A percentile compares a stretch with the other conserved stretches of the same genome.
Evolutionary conservation across 2,113 vertebrate species (phyloP).

Genomic region (Gnathonemus echidnorhynchus): DNA sequence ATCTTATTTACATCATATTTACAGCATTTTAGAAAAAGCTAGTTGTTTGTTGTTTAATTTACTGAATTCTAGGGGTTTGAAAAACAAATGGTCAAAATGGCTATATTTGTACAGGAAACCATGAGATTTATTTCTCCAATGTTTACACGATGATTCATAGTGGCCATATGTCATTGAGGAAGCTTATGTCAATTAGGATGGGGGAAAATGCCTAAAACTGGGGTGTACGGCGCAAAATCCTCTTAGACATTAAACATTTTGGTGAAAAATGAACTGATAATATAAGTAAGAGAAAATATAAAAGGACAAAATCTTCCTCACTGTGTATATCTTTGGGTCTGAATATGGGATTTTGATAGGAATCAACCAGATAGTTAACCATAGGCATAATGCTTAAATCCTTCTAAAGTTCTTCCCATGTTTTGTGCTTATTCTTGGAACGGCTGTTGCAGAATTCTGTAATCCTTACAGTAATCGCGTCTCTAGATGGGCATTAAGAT

Average conservation of each 20-base stretch:
- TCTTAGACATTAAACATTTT: slow-evolving; percentile 59
- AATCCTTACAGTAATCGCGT: slow-evolving; percentile 66
- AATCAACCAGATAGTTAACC: slow-evolving; percentile 64
- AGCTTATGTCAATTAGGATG: slow-evolving; percentile 30
- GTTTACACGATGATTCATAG: neutral
- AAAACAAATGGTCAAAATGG: neutral
- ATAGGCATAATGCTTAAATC: slow-evolving; percentile 65
- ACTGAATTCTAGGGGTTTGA: neutral
- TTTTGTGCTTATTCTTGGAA: slow-evolving; percentile 61
- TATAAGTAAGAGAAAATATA: slow-evolving; percentile 42
- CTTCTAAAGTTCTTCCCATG: slow-evolving; percentile 61
- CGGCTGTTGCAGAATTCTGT: slow-evolving; percentile 61
- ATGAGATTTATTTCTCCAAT: slow-evolving; percentile 5
- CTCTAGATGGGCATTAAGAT: slow-evolving; percentile 61
- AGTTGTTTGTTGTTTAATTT: neutral
- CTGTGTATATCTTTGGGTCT: slow-evolving; percentile 49
- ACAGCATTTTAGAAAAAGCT: neutral
- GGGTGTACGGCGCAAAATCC: slow-evolving; percentile 47
- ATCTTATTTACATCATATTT: neutral
- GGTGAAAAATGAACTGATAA: slow-evolving; percentile 55
- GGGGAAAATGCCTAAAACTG: slow-evolving; percentile 40
- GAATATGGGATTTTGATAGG: slow-evolving; percentile 63
- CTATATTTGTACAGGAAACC: neutral
- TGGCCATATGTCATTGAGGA: slow-evolving; percentile 35
- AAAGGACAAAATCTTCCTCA: slow-evolving; percentile 46